Conservation (phyloP, 2,888 invertebrate species). For the Drosophila mayaguana region DNA sequence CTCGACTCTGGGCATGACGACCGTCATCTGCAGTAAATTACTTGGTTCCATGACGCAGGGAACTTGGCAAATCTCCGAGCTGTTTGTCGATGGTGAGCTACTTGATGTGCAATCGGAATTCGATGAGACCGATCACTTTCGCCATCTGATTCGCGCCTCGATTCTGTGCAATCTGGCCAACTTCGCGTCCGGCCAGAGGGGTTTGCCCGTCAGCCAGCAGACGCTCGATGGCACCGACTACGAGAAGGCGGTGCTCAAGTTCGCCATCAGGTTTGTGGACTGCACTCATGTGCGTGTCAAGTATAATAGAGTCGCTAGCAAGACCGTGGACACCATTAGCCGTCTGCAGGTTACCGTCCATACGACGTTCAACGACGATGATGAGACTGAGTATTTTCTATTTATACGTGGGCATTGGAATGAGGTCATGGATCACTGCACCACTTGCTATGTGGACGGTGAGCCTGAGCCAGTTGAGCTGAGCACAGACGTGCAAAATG, state of each 20-base stretch:
- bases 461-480: background rate
- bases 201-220: slow-evolving; percentile 42
- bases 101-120: rapidly evolving
- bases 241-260: slow-evolving; percentile 50
- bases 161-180: slow-evolving; percentile 59
- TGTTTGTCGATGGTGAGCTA: slow-evolving; percentile 45
- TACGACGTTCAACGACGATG: background rate
- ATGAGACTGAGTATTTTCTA: slow-evolving; percentile 26
- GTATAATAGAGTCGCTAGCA: slow-evolving; percentile 31
- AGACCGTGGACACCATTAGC: slow-evolving; percentile 20
- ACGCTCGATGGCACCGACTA: slow-evolving; percentile 37
- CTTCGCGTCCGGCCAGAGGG: slow-evolving; percentile 29
- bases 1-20: slow-evolving; percentile 54
- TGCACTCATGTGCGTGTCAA: slow-evolving; percentile 36
- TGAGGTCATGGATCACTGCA: slow-evolving; percentile 35
- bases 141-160: slow-evolving; percentile 36
- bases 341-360: slow-evolving; percentile 54
- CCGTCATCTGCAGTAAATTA: slow-evolving; percentile 50
- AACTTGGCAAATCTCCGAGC: slow-evolving; percentile 47
- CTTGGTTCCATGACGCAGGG: slow-evolving; percentile 43
- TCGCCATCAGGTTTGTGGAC: slow-evolving; percentile 10
- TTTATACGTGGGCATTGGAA: slow-evolving; percentile 42
- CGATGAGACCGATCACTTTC: background rate
- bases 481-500: background rate
- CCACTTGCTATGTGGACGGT: slow-evolving; percentile 7